These are phyloP conservation scores for Atrina japonica DNA, from an alignment of 2,888 invertebrate species.

Conservation along the genomic window DNA sequence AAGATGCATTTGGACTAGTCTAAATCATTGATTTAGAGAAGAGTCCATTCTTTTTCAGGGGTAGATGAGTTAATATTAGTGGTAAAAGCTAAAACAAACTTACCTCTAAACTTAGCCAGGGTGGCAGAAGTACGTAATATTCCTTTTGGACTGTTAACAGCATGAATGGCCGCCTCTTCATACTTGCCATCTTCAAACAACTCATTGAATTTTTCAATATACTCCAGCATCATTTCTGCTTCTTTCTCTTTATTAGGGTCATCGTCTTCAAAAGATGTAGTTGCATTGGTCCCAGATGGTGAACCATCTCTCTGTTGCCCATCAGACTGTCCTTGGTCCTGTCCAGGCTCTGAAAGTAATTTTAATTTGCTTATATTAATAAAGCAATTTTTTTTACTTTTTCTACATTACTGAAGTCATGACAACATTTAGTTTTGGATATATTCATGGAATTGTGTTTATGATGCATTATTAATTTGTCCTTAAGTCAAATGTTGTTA, in stretches of 20 bases:
- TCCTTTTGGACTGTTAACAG: conserved; percentile 80
- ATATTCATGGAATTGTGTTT: too few species aligned
- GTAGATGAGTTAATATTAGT: too few species aligned
- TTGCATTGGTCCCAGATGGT: conserved; percentile 44
- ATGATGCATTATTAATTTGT: too few species aligned
- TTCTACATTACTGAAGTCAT: too few species aligned
- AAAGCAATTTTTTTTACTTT: too few species aligned
- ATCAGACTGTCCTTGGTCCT: conserved; percentile 43
- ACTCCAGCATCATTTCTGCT: conserved; percentile 80
- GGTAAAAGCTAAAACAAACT: too few species aligned
- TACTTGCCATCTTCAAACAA: conserved; percentile 78
- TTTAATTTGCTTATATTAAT: too few species aligned
- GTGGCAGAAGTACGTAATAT: conserved; percentile 79
- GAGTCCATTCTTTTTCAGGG: too few species aligned
- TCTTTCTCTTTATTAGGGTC: conserved; percentile 80
- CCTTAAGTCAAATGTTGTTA: too few species aligned
- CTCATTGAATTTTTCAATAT: conserved; percentile 80
- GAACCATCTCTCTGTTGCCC: conserved; percentile 53
- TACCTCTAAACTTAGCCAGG: conserved; percentile 78
- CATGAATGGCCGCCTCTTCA: conserved; percentile 79
- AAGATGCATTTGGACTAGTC: too few species aligned
- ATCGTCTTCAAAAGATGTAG: conserved; percentile 75
- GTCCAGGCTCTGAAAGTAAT: conserved; percentile 43
- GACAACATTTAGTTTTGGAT: too few species aligned
- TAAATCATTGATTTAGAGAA: too few species aligned